Conservation (phyloP, 2,888 invertebrate species). For the Papilio protenor region DNA sequence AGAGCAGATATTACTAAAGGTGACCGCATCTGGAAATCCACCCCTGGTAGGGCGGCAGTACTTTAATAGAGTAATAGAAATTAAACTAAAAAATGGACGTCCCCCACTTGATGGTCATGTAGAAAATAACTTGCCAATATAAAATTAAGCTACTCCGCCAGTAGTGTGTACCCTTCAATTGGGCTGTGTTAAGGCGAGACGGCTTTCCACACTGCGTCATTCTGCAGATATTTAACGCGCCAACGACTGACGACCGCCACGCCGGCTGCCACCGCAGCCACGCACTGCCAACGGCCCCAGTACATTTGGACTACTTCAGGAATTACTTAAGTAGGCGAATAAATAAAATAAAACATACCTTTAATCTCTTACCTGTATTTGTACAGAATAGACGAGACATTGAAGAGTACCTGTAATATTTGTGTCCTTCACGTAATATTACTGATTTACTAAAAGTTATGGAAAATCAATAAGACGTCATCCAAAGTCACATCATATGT, state of each 20-base stretch:
- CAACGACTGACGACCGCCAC: slow-evolving; percentile 4
- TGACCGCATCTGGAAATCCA: no score
- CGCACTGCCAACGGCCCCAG: background rate
- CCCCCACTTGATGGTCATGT: no score
- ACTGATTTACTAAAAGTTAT: background rate
- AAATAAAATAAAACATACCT: background rate
- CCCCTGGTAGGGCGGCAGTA: no score
- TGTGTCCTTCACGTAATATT: background rate
- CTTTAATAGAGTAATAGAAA: no score
- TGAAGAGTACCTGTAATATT: background rate
- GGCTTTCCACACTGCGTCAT: background rate
- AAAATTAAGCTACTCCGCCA: background rate
- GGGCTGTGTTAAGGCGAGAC: background rate
- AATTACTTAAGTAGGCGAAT: background rate
- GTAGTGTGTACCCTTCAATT: background rate
- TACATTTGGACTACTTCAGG: background rate
- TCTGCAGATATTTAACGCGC: slow-evolving; percentile 6
- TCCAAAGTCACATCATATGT: slow-evolving; percentile 56
- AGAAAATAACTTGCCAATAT: background rate
- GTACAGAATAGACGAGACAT: background rate
- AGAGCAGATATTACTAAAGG: background rate
- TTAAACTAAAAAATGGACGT: no score
- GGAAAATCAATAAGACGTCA: slow-evolving; percentile 59
- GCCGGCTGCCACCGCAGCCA: background rate
- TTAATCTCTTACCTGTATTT: background rate